Percentiles rank a stretch among this genome's conserved stretches.
Evolutionary conservation across 2,888 invertebrate species (phyloP).

Genomic region (Lampropteryx suffumata): DNA sequence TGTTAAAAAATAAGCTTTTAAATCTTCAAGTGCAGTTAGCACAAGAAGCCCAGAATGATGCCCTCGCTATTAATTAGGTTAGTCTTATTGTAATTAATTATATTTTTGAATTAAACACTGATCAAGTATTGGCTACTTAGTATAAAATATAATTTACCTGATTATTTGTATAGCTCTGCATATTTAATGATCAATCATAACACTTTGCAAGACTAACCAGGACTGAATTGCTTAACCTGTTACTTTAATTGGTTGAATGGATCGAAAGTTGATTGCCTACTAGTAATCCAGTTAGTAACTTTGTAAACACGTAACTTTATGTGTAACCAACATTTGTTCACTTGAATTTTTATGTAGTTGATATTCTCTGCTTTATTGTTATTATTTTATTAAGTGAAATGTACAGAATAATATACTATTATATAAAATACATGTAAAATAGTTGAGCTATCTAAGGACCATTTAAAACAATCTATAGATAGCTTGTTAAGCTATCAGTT

Average conservation of each 20-base stretch:
- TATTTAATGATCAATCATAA: neutral
- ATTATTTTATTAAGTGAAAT: too few species aligned
- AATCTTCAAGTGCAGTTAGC: constrained; percentile 97
- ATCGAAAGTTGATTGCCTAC: constrained; percentile 26
- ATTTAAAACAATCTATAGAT: too few species aligned
- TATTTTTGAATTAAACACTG: neutral
- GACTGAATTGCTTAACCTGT: constrained; percentile 17
- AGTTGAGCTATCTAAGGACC: too few species aligned
- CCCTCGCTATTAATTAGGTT: constrained; percentile 86
- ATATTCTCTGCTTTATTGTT: too few species aligned
- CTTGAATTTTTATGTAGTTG: too few species aligned
- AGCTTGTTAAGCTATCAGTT: too few species aligned
- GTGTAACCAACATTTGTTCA: too few species aligned
- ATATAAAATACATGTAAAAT: too few species aligned
- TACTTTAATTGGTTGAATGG: constrained; percentile 5
- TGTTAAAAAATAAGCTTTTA: constrained; percentile 96
- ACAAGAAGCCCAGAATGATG: constrained; percentile 93
- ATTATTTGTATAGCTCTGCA: constrained; percentile 13
- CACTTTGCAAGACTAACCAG: constrained; percentile 1
- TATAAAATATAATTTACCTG: constrained; percentile 5
- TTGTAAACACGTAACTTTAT: too few species aligned
- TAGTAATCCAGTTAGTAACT: constrained; percentile 11
- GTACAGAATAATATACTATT: too few species aligned
- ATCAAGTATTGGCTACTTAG: too few species aligned
- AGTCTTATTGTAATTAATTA: constrained; percentile 16